Percentiles rank a stretch among this genome's conserved stretches.
These are phyloP conservation scores for Falco peregrinus DNA, from an alignment of 2,797 vertebrate genomes.

Conservation along the genomic window DNA sequence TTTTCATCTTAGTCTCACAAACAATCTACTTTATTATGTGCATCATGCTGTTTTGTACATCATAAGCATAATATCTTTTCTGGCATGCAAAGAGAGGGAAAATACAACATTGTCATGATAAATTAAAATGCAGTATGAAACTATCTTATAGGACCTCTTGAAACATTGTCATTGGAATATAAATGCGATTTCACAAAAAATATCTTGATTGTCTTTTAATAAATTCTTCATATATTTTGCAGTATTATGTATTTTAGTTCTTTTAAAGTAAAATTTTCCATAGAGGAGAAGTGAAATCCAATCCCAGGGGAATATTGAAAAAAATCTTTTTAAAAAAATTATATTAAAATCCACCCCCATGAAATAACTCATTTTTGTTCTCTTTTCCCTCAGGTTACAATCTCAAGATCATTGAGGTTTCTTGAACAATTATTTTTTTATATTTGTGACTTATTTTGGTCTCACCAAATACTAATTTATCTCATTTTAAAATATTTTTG, in stretches of 20 bases:
- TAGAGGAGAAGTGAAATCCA: not conserved
- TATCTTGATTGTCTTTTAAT: not conserved
- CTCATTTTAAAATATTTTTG: not conserved
- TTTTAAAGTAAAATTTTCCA: not conserved
- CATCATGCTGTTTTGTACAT: not conserved
- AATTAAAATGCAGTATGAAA: not conserved
- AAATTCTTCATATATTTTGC: not conserved
- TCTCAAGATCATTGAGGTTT: not conserved
- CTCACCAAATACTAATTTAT: not conserved
- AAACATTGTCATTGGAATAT: not conserved
- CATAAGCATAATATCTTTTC: not conserved
- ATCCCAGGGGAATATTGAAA: not conserved
- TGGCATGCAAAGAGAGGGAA: not conserved
- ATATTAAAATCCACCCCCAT: not conserved
- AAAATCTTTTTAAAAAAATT: not conserved
- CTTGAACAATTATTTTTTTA: not conserved
- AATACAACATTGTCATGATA: not conserved
- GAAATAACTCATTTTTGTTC: not conserved
- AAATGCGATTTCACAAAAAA: not conserved
- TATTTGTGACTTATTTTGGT: not conserved
- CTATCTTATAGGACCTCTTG: not conserved
- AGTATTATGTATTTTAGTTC: not conserved
- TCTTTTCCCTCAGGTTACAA: not conserved
- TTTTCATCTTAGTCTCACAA: not conserved
- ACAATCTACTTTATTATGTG: not conserved